Base-by-base conservation (phyloP, 1,140 invertebrate species). In the Drosophila nikananu region DNA sequence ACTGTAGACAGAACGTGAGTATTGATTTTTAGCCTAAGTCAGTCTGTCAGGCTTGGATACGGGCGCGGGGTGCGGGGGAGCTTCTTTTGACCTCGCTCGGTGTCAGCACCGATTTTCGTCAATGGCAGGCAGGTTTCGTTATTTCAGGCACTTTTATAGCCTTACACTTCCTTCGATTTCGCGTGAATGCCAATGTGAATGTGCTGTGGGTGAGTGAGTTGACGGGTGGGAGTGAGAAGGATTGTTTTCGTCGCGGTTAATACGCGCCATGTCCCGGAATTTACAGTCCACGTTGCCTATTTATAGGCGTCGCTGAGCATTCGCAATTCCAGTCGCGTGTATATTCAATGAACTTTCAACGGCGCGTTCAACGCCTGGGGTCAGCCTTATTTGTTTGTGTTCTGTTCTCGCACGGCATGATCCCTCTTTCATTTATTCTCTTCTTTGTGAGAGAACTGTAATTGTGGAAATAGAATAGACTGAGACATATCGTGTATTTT, bases 91-190 rank as follows among this genome's bases (percentile, higher is more conserved):
- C 84, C 84, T 87, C 86, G 84, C 82, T 87, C 63, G 77, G 62
- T 87, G 84, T 89, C 84, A 87, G 70, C 84, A 71, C 41, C 52
- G 63, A 84, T 84, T 84, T 84, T 89, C 65, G 77, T 84, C 83
- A 89, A 84, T 83, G 84, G 74, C 57, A 52, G 65, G 74, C 57
- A 61, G 74, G 44, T 73, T 66, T 48, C 39, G 42, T 57, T 42
- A 42, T 59, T 60, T 42, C 19, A n/a, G 37, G 21, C 57, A 44
- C 39, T 35, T 62, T 65, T 62, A 65, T 62, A 35, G 32, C 39
- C 60, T 78, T 79, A 57, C 46, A 17, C 67, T 51, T 48, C 30
- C 39, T 61, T 59, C 58, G 32, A 42, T 52, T 68, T 44, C 51
- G 66, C 62, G 66, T 64, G 25, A 25, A 25, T 5, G 25, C 25